A percentile compares a stretch with the other conserved stretches of the same genome.
Conservation (phyloP, 2,888 invertebrate species). For the Papilio protenor region DNA sequence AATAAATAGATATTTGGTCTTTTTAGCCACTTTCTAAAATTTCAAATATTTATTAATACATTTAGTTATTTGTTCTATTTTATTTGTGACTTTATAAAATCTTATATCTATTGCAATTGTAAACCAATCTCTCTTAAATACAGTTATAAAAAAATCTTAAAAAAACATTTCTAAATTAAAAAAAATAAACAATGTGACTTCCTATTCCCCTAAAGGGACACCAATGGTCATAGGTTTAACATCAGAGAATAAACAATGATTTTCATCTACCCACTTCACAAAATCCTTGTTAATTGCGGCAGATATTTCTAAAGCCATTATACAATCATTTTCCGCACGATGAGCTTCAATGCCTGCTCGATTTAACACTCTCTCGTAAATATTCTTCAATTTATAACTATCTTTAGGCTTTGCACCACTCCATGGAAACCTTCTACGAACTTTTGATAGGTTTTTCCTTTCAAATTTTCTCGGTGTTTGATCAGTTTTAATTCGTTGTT, state of each 20-base stretch:
- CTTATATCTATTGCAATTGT: too few species aligned
- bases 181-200: not conserved
- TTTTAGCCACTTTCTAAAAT: too few species aligned
- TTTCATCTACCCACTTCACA: slow-evolving; percentile 79
- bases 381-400: slow-evolving; percentile 81
- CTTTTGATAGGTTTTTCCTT: slow-evolving; percentile 47
- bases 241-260: slow-evolving; percentile 61
- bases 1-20: too few species aligned
- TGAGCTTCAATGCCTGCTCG: slow-evolving; percentile 79
- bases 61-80: too few species aligned
- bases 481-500: slow-evolving; percentile 45
- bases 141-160: too few species aligned
- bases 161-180: too few species aligned
- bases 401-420: slow-evolving; percentile 54
- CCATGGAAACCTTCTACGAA: slow-evolving; percentile 60
- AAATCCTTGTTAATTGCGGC: slow-evolving; percentile 82
- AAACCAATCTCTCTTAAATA: too few species aligned
- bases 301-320: slow-evolving; percentile 85
- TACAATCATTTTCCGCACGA: slow-evolving; percentile 88
- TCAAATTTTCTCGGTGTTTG: slow-evolving; percentile 45
- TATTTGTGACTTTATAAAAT: too few species aligned
- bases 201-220: slow-evolving; percentile 54
- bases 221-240: slow-evolving; percentile 69
- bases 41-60: too few species aligned
- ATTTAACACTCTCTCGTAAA: slow-evolving; percentile 83